These are phyloP conservation scores for Botia kubotai DNA, from an alignment of 2,797 vertebrate genomes.

Conservation along the genomic window DNA sequence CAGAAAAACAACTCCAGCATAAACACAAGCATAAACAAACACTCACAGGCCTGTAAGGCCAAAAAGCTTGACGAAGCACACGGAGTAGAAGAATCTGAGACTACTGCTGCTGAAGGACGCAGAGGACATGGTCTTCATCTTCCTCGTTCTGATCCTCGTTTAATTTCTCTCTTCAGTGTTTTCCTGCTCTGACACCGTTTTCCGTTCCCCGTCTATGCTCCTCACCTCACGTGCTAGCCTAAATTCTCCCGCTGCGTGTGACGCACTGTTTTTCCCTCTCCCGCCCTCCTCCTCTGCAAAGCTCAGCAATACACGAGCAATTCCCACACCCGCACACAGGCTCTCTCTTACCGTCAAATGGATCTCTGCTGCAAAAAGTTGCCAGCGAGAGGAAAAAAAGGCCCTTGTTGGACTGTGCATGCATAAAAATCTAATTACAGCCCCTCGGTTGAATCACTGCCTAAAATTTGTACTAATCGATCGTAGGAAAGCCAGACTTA, in stretches of 20 bases:
- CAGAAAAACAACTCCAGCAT: conserved; percentile 56
- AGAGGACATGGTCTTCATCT: conserved; percentile 79
- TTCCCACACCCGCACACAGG: conserved; percentile 71
- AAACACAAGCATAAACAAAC: conserved; percentile 51
- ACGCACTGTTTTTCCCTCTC: conserved; percentile 28
- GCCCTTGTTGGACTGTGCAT: conserved; percentile 7
- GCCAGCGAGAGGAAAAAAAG: conserved; percentile 10
- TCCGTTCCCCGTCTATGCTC: conserved; percentile 12
- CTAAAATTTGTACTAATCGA: conserved; percentile 5
- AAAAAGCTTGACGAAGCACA: conserved; percentile 80
- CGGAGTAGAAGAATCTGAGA: conserved; percentile 82
- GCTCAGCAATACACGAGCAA: conserved; percentile 49
- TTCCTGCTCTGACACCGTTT: conserved; percentile 55
- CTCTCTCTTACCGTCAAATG: conserved; percentile 56
- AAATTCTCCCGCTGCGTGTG: conserved; percentile 42
- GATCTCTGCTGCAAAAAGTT: conserved; percentile 8
- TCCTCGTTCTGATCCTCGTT: conserved; percentile 68
- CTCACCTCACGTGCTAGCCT: conserved; percentile 45
- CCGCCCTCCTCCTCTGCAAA: conserved; percentile 28
- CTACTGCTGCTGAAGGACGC: conserved; percentile 73
- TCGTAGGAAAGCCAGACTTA: background rate
- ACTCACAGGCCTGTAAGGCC: conserved; percentile 81
- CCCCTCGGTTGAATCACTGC: background rate
- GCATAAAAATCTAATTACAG: conserved; percentile 33
- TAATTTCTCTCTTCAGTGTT: conserved; percentile 39